phyloP scores from a whole-genome alignment of 2,113 vertebrate species.

The Epinephelus fuscoguttatus region DNA sequence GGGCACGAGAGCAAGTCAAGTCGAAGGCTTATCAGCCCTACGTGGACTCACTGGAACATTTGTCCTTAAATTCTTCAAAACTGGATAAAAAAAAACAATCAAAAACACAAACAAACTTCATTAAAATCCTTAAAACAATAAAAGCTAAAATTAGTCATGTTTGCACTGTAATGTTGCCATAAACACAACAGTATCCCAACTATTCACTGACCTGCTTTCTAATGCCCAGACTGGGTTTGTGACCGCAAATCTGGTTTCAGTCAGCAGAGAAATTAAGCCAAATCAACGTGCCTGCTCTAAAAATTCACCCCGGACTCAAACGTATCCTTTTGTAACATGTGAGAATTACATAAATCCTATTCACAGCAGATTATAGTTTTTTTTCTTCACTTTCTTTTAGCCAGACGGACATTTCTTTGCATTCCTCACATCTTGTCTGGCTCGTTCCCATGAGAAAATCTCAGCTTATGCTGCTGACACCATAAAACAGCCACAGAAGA shows the following conservation, averaged over 20 bases:
- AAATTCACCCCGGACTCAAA: slow-evolving; percentile 3
- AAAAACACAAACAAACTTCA: background rate
- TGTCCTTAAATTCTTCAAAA: background rate
- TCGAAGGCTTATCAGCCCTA: background rate
- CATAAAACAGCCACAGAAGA: slow-evolving; percentile 39
- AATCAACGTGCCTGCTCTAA: slow-evolving; percentile 14
- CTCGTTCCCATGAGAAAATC: slow-evolving; percentile 78
- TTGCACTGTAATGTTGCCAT: background rate
- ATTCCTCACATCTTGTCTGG: slow-evolving; percentile 45
- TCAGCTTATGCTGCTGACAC: slow-evolving; percentile 41
- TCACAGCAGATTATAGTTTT: slow-evolving; percentile 63
- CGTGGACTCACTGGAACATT: background rate
- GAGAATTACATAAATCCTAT: slow-evolving; percentile 69
- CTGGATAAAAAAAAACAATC: background rate
- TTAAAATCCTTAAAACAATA: background rate
- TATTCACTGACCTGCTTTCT: slow-evolving; percentile 13
- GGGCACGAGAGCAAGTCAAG: background rate
- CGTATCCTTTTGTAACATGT: slow-evolving; percentile 59
- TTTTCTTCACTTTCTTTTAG: slow-evolving; percentile 38
- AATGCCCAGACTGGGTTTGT: slow-evolving; percentile 15
- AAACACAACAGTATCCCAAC: too few relatives aligned
- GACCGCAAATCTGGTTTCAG: slow-evolving; percentile 45
- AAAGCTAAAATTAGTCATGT: background rate
- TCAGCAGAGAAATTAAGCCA: slow-evolving; percentile 30
- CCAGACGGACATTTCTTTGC: slow-evolving; percentile 57